phyloP scores from a whole-genome alignment of 2,797 vertebrate genomes.

The Cetoscarus ocellatus region DNA sequence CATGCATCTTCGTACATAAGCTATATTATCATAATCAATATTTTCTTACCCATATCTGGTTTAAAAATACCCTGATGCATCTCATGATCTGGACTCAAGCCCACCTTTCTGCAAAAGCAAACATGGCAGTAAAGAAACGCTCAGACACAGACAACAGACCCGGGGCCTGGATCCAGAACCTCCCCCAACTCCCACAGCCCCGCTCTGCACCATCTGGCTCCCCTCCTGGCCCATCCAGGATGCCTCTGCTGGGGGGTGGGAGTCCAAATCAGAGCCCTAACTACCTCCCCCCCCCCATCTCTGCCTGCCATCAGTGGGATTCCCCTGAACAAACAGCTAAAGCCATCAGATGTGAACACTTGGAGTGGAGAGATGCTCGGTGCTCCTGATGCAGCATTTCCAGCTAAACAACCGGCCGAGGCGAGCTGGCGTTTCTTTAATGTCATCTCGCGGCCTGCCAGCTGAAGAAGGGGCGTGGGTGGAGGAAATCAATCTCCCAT shows the following conservation, averaged over 20 bases:
- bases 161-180: conserved; percentile 58
- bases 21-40: too few species aligned
- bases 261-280: conserved; percentile 44
- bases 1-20: too few species aligned
- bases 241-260: conserved; percentile 66
- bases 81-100: too few species aligned
- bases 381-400: conserved; percentile 41
- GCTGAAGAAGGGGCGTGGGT: conserved; percentile 56
- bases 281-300: conserved; percentile 24
- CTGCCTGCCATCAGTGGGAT: conserved; percentile 39
- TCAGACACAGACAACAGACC: conserved; percentile 69
- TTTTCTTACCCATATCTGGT: too few species aligned
- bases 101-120: conserved; percentile 16
- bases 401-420: conserved; percentile 8
- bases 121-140: conserved; percentile 33
- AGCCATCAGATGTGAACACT: conserved; percentile 41
- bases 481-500: conserved; percentile 63
- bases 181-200: conserved; percentile 74
- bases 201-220: conserved; percentile 83
- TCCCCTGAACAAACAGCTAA: conserved; percentile 62
- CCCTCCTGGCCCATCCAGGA: conserved; percentile 76
- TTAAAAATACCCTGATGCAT: too few species aligned
- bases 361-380: conserved; percentile 20
- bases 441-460: conserved; percentile 48
- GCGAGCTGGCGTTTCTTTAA: conserved; percentile 37